Evolutionary conservation across 2,113 vertebrate genomes (phyloP), one percentile per base, ranked within the genome.

Genomic region (Glaucomys volans): DNA sequence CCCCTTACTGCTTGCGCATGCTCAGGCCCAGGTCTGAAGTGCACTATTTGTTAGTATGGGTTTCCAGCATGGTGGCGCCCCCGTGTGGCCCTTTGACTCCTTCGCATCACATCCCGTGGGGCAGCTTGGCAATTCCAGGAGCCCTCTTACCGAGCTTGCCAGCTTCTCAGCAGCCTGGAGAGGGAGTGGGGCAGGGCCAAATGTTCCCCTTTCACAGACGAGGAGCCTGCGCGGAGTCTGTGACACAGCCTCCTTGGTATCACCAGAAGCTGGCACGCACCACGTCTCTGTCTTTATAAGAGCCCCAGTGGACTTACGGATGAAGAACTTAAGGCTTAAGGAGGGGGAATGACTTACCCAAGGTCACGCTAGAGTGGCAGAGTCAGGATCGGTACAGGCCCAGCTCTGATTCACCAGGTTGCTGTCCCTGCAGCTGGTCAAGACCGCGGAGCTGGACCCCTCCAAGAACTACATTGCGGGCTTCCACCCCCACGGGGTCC

Each of bases 401-500:
- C 37, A 4, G 17, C 40, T 26, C 44, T 0, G 8, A 20, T 26
- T 95, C 67, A 91, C 50, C 9, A 5, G 42, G 10, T 83, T 54
- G 22, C 82, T 84, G 26, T 97, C 26, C 80, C 37, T 82, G 76
- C 98, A 99, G 99, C 91, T 99, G 98, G 95, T 99, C 95, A 99
- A 99, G 98, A 99, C 99, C 0, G 99, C 95, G 0, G 99, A 99
- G 17, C 96, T 99, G 97, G 99, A 99, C 93, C 99, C 99, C 1
- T 98, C 94, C 59, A 96, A 98, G 95, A 99, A 99, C 98, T 99
- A 99, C 66, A 6, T 99, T 9, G 47, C 99, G 0, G 99, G 99
- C 37, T 99, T 99, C 97, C 99, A 99, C 84, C 99, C 99, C 1
- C 99, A 99, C 0, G 99, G 99, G 0, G 97, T 99, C 54, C 97